phyloP scores from a whole-genome alignment of 2,113 vertebrate species.

The Microcebus jonahi region DNA sequence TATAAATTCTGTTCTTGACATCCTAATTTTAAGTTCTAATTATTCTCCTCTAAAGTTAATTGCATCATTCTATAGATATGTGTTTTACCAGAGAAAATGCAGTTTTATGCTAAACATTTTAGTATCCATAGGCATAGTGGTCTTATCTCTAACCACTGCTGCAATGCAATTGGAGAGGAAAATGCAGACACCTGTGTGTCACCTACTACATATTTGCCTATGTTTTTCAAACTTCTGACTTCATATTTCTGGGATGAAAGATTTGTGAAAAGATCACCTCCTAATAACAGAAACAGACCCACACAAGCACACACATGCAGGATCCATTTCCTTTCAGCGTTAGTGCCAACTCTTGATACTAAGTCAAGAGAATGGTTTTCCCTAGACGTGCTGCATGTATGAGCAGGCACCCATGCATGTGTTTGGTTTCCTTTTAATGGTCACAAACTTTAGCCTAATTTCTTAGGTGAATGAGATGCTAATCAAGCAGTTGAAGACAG shows the following conservation, averaged over 20 bases:
- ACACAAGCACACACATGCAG: background rate
- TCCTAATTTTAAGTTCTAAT: conserved; percentile 15
- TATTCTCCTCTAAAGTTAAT: conserved; percentile 37
- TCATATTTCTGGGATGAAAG: background rate
- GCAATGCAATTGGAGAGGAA: background rate
- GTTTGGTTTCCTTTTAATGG: conserved; percentile 28
- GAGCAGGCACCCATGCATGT: background rate
- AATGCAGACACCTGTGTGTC: background rate
- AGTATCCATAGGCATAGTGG: background rate
- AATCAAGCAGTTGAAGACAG: conserved; percentile 87
- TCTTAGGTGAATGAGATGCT: conserved; percentile 87
- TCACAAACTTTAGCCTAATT: conserved; percentile 84
- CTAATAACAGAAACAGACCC: background rate
- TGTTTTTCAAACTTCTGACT: background rate
- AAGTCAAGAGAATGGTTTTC: background rate
- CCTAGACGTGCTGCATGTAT: background rate
- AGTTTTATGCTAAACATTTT: conserved; percentile 46
- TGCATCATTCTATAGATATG: conserved; percentile 16
- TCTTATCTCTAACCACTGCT: conserved; percentile 25
- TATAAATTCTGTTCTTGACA: background rate
- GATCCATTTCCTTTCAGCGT: background rate
- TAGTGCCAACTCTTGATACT: background rate
- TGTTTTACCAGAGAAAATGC: conserved; percentile 18
- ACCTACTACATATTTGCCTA: background rate
- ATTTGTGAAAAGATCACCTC: background rate